Base-by-base conservation (phyloP, 1,140 invertebrate species). In the Eueides isabella region DNA sequence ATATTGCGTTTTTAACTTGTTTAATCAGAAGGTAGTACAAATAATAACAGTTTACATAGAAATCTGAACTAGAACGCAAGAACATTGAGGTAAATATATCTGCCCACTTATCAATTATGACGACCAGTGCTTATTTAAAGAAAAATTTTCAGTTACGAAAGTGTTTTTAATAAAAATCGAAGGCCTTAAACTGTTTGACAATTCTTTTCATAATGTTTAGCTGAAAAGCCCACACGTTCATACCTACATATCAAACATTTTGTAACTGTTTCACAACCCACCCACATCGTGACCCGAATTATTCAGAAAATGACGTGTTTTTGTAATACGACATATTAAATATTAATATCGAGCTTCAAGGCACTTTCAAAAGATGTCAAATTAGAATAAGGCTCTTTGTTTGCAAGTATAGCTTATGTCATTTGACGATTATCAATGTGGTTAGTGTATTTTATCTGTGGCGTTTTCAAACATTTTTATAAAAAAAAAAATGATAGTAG, bases 211-310 rank as follows among this genome's bases (percentile, higher is more conserved):
- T 55, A 55, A 35, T 63, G 3, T 35, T 66, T 48, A 55, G 23
- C 44, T 31, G 66, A 38, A 68, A 68, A 31, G 19, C 30, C 66
- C 48, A 55, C 48, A 26, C 48, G 12, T 55, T 26, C 19, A 55
- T 23, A 55, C 48, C 2, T 26, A 55, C 9, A 26, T 55, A 26
- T 4, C 23, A 12, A 29, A 31, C 11, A 23, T 69, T 61, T 33
- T 23, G 44, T 16, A 69, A 69, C 29, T 61, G 29, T 16, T 48
- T 30, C 44, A 38, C 38, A 64, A 70, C 67, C 80, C 82, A 78
- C 85, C 85, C 82, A 87, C 85, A 70, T 72, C 55, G 67, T 79
- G 82, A 78, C 81, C 85, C 67, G 72, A 81, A 85, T 85, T 30
- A 69, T 29, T 69, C 29, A 55, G n/a, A 67, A 41, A n/a, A 31